A percentile compares a stretch with the other conserved stretches of the same genome.
phyloP scores from a whole-genome alignment of 2,113 vertebrate species.

The Leptosomus discolor region DNA sequence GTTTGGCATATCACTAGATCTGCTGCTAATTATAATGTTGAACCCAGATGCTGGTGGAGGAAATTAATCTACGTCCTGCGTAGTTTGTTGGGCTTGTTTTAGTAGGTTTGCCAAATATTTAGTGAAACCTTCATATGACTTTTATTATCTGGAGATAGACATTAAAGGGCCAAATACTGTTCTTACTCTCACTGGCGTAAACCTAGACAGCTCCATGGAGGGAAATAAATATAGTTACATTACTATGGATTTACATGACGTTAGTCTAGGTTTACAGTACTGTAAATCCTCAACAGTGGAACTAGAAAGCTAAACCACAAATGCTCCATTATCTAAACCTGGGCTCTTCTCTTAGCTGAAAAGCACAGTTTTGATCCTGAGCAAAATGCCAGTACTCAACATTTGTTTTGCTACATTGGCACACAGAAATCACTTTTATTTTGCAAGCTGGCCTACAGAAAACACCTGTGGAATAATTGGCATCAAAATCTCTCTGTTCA shows the following conservation, averaged over 20 bases:
- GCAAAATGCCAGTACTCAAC: background rate
- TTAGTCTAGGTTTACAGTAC: slow-evolving; percentile 8
- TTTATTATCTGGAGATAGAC: slow-evolving; percentile 55
- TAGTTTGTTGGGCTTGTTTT: slow-evolving; percentile 62
- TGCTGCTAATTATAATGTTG: slow-evolving; percentile 68
- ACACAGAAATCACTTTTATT: background rate
- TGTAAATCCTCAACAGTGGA: background rate
- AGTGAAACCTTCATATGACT: slow-evolving; percentile 58
- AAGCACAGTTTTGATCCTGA: background rate
- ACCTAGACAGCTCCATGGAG: slow-evolving; percentile 19
- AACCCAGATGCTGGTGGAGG: slow-evolving; percentile 64
- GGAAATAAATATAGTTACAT: slow-evolving; percentile 22
- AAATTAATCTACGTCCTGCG: slow-evolving; percentile 64
- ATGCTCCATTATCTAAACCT: background rate
- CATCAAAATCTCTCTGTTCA: background rate
- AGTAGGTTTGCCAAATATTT: slow-evolving; percentile 67
- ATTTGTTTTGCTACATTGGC: background rate
- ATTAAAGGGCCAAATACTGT: slow-evolving; percentile 52
- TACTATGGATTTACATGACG: background rate
- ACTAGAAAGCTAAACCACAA: background rate
- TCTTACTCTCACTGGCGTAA: slow-evolving; percentile 45
- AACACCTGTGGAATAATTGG: background rate
- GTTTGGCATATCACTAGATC: slow-evolving; percentile 62
- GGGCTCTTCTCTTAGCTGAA: background rate
- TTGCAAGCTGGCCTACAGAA: background rate